A percentile compares a stretch with the other conserved stretches of the same genome.
These are phyloP conservation scores for Clarias fuscus DNA, from an alignment of 2,797 vertebrate species.

Conservation along the genomic window DNA sequence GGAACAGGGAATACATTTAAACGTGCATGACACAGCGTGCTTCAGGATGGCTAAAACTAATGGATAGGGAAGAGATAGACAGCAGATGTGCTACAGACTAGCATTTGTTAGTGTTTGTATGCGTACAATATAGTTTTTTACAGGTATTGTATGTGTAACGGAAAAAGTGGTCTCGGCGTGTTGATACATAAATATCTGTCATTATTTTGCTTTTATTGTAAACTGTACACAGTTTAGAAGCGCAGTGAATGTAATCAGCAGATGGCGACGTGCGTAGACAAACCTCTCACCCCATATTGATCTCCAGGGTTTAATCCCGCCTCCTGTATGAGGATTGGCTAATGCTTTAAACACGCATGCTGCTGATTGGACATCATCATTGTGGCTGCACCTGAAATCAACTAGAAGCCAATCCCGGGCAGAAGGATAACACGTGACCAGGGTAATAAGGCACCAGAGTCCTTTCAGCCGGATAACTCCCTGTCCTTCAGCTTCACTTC, in stretches of 20 bases:
- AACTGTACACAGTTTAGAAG: neutral
- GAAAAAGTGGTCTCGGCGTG: neutral
- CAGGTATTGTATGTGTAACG: neutral
- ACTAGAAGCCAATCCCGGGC: neutral
- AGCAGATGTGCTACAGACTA: neutral
- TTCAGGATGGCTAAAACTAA: neutral
- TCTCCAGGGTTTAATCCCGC: neutral
- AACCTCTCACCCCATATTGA: neutral
- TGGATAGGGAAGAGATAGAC: neutral
- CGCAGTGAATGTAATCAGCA: neutral
- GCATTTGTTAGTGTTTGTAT: neutral
- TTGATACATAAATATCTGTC: neutral
- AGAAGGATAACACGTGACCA: neutral
- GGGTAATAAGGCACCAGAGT: neutral
- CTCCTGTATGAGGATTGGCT: constrained; percentile 4
- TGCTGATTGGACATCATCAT: constrained; percentile 6
- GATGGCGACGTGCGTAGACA: neutral
- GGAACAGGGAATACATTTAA: neutral
- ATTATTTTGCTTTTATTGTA: neutral
- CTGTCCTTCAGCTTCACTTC: neutral
- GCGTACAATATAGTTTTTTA: neutral
- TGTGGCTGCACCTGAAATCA: neutral
- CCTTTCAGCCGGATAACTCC: neutral
- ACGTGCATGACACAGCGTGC: neutral
- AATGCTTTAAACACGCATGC: neutral